Evolutionary conservation across 2,797 vertebrate species (phyloP).

Genomic region (Thunnus albacares): DNA sequence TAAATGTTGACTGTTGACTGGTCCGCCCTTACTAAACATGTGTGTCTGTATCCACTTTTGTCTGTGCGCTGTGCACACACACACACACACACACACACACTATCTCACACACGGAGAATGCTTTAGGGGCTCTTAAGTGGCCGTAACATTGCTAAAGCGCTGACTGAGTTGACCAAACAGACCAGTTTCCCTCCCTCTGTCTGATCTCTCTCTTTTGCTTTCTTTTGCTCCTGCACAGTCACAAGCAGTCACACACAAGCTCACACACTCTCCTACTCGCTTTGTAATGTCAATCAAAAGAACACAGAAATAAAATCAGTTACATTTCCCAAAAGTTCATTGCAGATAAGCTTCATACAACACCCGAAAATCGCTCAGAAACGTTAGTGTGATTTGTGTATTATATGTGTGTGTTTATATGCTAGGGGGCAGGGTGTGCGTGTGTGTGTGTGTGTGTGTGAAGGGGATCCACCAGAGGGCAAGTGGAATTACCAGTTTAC

Average conservation of each 20-base stretch:
- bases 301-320: conserved; percentile 23
- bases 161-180: conserved; percentile 77
- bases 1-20: conserved; percentile 76
- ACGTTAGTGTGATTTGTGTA: neutral
- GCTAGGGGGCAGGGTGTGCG: neutral
- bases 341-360: conserved; percentile 14
- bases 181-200: conserved; percentile 66
- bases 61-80: conserved; percentile 25
- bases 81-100: conserved; percentile 40
- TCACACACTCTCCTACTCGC: neutral
- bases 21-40: conserved; percentile 47
- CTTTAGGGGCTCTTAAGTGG: conserved; percentile 79
- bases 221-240: conserved; percentile 28
- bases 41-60: conserved; percentile 40
- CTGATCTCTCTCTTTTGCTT: conserved; percentile 34
- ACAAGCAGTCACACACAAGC: conserved; percentile 25
- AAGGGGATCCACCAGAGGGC: neutral
- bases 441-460: neutral
- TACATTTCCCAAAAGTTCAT: neutral
- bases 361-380: neutral
- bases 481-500: conserved; percentile 39
- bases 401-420: neutral
- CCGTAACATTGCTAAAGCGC: conserved; percentile 78
- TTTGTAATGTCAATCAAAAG: conserved; percentile 10
- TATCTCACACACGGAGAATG: conserved; percentile 56